Evolutionary conservation across 2,888 invertebrate species (phyloP), one percentile per base, ranked within the genome.

Genomic region (Thera obeliscata): DNA sequence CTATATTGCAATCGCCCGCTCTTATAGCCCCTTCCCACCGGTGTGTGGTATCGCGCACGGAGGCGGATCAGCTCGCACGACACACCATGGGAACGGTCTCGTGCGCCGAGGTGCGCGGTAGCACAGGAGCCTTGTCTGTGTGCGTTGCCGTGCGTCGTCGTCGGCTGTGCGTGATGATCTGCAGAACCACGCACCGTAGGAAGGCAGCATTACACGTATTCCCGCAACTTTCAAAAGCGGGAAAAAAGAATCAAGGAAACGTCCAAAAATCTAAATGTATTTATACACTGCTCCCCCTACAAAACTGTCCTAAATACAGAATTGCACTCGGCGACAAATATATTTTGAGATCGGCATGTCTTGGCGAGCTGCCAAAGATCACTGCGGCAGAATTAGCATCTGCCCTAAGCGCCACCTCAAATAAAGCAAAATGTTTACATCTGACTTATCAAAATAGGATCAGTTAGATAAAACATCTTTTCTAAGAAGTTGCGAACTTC

Each of bases 281-380:
- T 82, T 79, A 75, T 79, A 78, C 66, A 36, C 61, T 67, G 66
- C 76, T 85, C 87, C 90, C 89, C 89, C 86, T 84, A 86, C 83
- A 86, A 88, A 89, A 84, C 80, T 84, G 89, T 87, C 88, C 90
- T 88, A 85, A 87, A 91, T 91, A 84, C 87, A 86, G 87, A 87
- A 89, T 86, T 86, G 89, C 89, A 89, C 77, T 81, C 84, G 79
- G 87, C 81, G 89, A 91, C 91, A 89, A 80, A 90, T 66, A 69
- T 69, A 69, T 91, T 88, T 89, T 86, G 81, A 81, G 86, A 87
- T 85, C 86, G 84, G 87, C 85, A 90, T 89, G 76, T 79, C 74
- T 82, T 91, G 92, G 92, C 82, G 3, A 4, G 9, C 59, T 69
- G 88, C 92, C 91, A 91, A 82, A 82, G 87, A 88, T 88, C 86